These are phyloP conservation scores for Tetropium fuscum DNA, from an alignment of 2,888 invertebrate genomes.

Conservation along the genomic window DNA sequence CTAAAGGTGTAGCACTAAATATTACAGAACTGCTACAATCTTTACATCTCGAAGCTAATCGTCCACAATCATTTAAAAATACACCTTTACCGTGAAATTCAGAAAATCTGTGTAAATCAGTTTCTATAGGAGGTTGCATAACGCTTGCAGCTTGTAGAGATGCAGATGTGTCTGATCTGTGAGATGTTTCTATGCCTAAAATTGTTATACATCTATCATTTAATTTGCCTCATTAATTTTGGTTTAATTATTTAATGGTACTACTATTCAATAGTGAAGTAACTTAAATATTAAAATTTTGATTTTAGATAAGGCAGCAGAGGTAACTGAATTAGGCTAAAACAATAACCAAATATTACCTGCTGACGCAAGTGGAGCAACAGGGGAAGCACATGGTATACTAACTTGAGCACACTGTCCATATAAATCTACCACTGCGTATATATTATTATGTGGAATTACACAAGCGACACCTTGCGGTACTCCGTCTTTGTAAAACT, in stretches of 20 bases:
- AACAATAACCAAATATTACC: no score
- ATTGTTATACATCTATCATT: no score
- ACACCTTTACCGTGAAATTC: conserved; percentile 80
- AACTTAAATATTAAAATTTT: no score
- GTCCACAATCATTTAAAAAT: conserved; percentile 75
- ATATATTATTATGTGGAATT: conserved; percentile 83
- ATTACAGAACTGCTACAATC: conserved; percentile 70
- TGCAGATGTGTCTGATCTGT: conserved; percentile 61
- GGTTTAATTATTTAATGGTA: no score
- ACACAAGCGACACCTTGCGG: conserved; percentile 89
- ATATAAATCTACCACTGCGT: conserved; percentile 95
- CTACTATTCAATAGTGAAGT: no score
- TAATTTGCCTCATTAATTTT: no score
- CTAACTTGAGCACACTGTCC: conserved; percentile 94
- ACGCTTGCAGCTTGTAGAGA: conserved; percentile 59
- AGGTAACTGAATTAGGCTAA: no score
- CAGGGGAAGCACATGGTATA: conserved; percentile 60
- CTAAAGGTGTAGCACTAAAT: conserved; percentile 79
- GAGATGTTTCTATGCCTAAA: conserved; percentile 41
- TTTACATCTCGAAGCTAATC: conserved; percentile 65
- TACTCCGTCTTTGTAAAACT: conserved; percentile 88
- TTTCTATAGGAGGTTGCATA: conserved; percentile 58
- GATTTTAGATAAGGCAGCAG: no score
- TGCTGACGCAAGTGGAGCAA: conserved; percentile 49
- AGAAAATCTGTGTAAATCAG: conserved; percentile 67